phyloP scores from a whole-genome alignment of 2,113 vertebrate species.

The Elachura formosa region DNA sequence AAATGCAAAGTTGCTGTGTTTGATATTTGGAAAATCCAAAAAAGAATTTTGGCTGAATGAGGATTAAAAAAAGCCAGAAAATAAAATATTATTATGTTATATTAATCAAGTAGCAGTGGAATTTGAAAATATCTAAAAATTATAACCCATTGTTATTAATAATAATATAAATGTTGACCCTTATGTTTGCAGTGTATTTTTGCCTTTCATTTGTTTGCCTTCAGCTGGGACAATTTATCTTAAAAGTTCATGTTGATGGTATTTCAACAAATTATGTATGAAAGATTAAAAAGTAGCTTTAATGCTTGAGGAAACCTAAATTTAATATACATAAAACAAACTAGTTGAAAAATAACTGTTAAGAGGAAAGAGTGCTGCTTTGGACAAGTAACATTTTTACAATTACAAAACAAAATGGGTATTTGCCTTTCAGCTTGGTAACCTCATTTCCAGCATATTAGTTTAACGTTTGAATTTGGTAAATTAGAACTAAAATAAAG shows the following conservation, averaged over 20 bases:
- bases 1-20: neutral
- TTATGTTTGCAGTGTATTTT: neutral
- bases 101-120: neutral
- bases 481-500: neutral
- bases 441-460: neutral
- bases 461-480: neutral
- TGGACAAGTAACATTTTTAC: neutral
- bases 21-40: neutral
- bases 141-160: neutral
- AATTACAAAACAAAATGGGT: neutral
- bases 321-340: neutral
- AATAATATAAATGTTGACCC: neutral
- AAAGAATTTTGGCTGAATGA: neutral
- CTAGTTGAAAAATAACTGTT: neutral
- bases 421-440: slow-evolving; percentile 3
- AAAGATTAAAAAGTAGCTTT: neutral
- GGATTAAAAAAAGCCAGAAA: neutral
- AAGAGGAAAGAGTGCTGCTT: neutral
- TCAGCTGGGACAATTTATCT: neutral
- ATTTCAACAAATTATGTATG: neutral
- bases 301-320: neutral
- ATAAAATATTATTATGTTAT: neutral
- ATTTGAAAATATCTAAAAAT: neutral
- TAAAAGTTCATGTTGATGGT: neutral
- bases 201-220: neutral